Conservation (phyloP, 2,888 invertebrate species). For the Meliscaeva auricollis region DNA sequence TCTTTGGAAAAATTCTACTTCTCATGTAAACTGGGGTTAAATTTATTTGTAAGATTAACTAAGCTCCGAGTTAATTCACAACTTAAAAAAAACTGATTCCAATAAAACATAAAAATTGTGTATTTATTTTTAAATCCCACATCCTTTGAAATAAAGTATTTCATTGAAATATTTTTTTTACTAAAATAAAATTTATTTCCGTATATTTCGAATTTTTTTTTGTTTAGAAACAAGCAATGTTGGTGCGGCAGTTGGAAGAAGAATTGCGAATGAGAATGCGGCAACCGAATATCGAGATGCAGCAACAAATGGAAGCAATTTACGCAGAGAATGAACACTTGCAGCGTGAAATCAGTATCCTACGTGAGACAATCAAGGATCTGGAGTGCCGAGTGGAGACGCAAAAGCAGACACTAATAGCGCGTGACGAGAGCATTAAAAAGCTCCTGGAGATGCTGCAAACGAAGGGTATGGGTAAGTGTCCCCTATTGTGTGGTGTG, state of each 20-base stretch:
- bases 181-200: not conserved
- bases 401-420: slow-evolving; percentile 98
- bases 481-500: slow-evolving; percentile 61
- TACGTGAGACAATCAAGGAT: slow-evolving; percentile 98
- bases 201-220: not conserved
- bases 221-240: slow-evolving; percentile 95
- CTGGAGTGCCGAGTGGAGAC: slow-evolving; percentile 98
- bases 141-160: not conserved
- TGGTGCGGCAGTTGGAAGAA: slow-evolving; percentile 96
- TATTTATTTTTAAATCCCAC: no score
- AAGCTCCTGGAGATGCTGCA: slow-evolving; percentile 99
- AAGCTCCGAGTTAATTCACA: no score
- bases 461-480: slow-evolving; percentile 97
- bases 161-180: not conserved
- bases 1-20: no score
- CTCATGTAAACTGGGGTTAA: no score
- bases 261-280: slow-evolving; percentile 94
- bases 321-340: slow-evolving; percentile 97
- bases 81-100: no score
- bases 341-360: slow-evolving; percentile 95
- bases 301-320: slow-evolving; percentile 95
- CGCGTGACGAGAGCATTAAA: slow-evolving; percentile 99
- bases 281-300: slow-evolving; percentile 95
- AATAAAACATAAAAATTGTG: no score
- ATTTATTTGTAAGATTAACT: no score